These are phyloP conservation scores for Anolis apletophallus DNA, from an alignment of 2,797 vertebrate species.

Conservation along the genomic window DNA sequence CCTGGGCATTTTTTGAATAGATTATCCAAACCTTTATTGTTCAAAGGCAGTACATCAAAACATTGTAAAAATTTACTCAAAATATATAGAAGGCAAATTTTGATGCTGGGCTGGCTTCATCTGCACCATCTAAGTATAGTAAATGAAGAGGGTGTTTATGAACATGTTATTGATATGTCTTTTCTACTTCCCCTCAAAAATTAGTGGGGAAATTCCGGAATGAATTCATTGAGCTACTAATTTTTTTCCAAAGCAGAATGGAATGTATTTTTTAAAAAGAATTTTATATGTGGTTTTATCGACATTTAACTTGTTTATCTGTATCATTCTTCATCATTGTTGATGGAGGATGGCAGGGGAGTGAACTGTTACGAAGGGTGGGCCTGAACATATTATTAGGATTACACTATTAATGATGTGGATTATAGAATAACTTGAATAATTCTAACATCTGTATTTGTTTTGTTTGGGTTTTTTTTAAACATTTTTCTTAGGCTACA, in stretches of 20 bases:
- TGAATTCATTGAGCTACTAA: neutral
- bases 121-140: neutral
- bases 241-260: neutral
- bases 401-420: neutral
- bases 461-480: neutral
- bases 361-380: neutral
- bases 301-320: neutral
- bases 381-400: neutral
- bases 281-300: neutral
- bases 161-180: neutral
- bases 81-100: neutral
- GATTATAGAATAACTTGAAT: neutral
- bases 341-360: no score
- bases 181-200: neutral
- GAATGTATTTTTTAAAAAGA: neutral
- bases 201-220: neutral
- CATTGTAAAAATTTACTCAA: no score
- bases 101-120: neutral
- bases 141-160: neutral
- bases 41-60: no score
- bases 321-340: neutral
- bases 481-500: no score
- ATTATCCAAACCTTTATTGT: no score
- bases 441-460: neutral
- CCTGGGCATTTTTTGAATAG: no score